These are phyloP conservation scores for Babyrousa celebensis DNA, from an alignment of 2,797 vertebrate genomes.

Conservation along the genomic window DNA sequence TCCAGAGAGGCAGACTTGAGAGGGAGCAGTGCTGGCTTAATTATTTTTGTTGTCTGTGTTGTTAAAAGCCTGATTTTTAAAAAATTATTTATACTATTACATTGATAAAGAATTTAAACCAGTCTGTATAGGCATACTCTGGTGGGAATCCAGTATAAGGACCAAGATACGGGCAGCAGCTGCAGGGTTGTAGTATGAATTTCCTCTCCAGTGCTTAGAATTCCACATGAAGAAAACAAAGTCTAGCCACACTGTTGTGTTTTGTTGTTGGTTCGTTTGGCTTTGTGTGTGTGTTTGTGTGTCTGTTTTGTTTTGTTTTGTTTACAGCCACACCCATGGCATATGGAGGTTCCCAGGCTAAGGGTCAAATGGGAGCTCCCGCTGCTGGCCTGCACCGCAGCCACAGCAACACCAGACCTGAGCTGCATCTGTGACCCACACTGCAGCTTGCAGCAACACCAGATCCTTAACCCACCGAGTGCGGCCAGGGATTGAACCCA, in stretches of 20 bases:
- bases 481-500: too few species aligned
- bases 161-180: not conserved
- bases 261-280: too few species aligned
- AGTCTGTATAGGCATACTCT: not conserved
- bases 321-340: too few species aligned
- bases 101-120: conserved; percentile 33
- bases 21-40: not conserved
- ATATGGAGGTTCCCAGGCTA: too few species aligned
- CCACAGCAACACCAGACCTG: too few species aligned
- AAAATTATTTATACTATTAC: conserved; percentile 13
- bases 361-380: too few species aligned
- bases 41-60: not conserved
- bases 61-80: not conserved
- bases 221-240: not conserved
- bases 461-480: too few species aligned
- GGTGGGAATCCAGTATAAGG: not conserved
- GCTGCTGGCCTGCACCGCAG: too few species aligned
- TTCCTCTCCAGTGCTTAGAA: conserved; percentile 6
- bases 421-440: too few species aligned
- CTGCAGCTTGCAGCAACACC: too few species aligned
- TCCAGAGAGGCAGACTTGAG: not conserved
- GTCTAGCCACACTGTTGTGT: not conserved
- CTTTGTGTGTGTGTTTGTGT: too few species aligned
- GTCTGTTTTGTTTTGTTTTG: too few species aligned
- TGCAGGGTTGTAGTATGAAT: not conserved